Conservation (phyloP, 2,113 vertebrate species). For the Chlorodrepanis virens region DNA sequence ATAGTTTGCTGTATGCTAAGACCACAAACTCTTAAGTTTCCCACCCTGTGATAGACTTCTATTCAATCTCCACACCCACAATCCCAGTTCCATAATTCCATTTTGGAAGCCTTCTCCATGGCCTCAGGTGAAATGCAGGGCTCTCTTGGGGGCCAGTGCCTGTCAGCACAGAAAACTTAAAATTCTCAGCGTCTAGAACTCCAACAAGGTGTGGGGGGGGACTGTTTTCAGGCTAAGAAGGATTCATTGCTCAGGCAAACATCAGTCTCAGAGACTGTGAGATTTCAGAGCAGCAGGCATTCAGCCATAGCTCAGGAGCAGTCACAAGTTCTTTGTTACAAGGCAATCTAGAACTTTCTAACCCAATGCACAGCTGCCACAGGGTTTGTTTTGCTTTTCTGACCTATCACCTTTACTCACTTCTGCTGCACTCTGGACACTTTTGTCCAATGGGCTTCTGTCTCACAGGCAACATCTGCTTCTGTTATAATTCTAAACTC, state of each 20-base stretch:
- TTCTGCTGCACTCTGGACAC: not conserved
- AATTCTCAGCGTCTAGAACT: not conserved
- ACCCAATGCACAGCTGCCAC: not conserved
- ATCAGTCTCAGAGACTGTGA: not conserved
- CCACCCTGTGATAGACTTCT: not conserved
- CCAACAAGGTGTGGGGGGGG: not conserved
- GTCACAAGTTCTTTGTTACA: not conserved
- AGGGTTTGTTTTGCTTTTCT: not conserved
- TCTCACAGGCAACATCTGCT: not conserved
- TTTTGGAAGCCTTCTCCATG: not conserved
- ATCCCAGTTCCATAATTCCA: rapidly evolving
- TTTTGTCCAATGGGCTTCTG: not conserved
- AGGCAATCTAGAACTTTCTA: not conserved
- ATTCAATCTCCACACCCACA: not conserved
- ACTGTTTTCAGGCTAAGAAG: not conserved
- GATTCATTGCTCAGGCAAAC: not conserved
- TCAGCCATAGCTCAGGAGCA: not conserved
- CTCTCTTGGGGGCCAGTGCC: not conserved
- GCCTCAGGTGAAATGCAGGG: not conserved
- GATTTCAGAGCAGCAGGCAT: not conserved
- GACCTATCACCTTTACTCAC: too few species aligned
- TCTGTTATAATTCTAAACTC: not conserved
- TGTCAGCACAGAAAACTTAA: not conserved
- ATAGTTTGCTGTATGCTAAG: not conserved
- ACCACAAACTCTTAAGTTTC: not conserved